Evolutionary conservation across 2,888 invertebrate genomes (phyloP), one percentile per base, ranked within the genome.

Genomic region (Trichogramma evanescens): DNA sequence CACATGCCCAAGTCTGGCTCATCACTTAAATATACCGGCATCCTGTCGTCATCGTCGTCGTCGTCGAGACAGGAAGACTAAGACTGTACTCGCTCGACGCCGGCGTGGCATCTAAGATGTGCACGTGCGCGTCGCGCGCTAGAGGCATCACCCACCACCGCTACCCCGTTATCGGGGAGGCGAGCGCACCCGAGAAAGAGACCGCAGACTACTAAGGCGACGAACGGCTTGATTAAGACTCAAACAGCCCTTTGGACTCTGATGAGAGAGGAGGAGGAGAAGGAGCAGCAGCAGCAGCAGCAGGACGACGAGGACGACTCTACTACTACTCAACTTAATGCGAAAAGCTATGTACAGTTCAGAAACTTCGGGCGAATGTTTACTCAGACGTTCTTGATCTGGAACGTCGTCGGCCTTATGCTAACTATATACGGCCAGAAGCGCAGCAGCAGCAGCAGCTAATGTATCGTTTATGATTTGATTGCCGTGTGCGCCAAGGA

Each of bases 401-500:
- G 26, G 26, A 26, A 26, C 26, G 26, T 26, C 26, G 26, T 26
- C 26, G 26, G 26, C 26, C 26, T 26, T 26, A 26, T 3, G 26
- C 26, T 26, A 26, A 26, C 26, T 26, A 26, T 26, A 26, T 26
- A 26, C 26, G 9, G 51, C 48, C 5, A 46, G 7, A 42, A 26
- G 26, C 5, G 7, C 45, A n/a, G 3, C 5, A 41, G 42, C 5
- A 41, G 42, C 8, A 42, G 9, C 10, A 39, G 55, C 51, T 54
- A 56, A 54, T 53, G 40, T 54, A 44, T 53, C 53, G 46, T 56
- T 60, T 56, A 60, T 49, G 49, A 46, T 55, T 52, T 51, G 66
- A 67, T 66, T 67, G 64, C 64, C 58, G 58, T 62, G 60, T 66
- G 61, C 59, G 64, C 63, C 62, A 59, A 59, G 56, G 64, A 66